Evolutionary conservation across 2,113 vertebrate genomes (phyloP).

Genomic region (Peromyscus polionotus): DNA sequence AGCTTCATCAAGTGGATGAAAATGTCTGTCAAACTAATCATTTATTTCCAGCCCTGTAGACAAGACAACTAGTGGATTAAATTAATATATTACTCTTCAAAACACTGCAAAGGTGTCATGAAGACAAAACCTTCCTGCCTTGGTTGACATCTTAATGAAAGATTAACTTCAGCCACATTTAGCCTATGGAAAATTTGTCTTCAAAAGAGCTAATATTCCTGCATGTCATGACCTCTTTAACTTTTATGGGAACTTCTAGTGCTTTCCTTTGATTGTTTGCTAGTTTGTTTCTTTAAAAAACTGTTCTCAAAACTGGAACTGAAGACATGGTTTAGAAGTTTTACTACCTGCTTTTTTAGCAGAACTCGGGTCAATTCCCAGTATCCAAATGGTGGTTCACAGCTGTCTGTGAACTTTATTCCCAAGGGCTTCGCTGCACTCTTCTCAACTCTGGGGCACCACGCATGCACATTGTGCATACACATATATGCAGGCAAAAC

Average conservation of each 20-base stretch:
- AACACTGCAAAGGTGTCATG: not conserved
- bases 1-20: constrained; percentile 47
- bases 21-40: constrained; percentile 50
- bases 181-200: not conserved
- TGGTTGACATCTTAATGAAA: not conserved
- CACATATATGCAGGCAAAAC: not conserved
- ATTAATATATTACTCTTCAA: constrained; percentile 65
- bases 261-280: not conserved
- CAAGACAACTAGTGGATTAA: constrained; percentile 50
- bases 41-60: constrained; percentile 10
- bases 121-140: not conserved
- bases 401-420: not conserved
- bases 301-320: not conserved
- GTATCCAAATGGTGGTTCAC: not conserved
- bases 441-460: not conserved
- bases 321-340: too few species aligned
- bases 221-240: not conserved
- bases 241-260: not conserved
- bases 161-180: not conserved
- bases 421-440: not conserved
- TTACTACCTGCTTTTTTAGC: not conserved
- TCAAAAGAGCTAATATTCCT: not conserved
- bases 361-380: rapidly evolving
- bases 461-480: not conserved
- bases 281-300: not conserved